Base-by-base conservation (phyloP, 2,797 vertebrate species). In the Girardinus metallicus region DNA sequence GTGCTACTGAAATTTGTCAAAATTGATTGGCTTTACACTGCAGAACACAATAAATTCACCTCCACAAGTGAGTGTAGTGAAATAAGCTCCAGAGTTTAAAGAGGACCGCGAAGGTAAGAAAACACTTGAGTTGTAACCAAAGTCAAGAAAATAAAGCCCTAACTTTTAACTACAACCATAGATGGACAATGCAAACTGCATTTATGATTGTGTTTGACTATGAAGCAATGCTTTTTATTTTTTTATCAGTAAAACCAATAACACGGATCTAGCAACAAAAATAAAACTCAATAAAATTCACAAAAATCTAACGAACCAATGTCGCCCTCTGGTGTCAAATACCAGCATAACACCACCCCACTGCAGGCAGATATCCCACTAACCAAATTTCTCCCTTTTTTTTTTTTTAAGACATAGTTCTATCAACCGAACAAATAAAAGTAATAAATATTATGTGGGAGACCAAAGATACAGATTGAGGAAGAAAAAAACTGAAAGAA, bases 301-400 rank as follows among this genome's bases (percentile, higher is more conserved):
- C 68, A 16, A 57, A 78, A 36, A 18, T 43, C 84, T 51, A 49
- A 77, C 39, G 76, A 78, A 74, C 43, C 53, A 43, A 73, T 93
- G 86, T 60, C 83, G 86, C 92, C 94, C 87, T 89, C 94, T 93
- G 71, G 82, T 92, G 94, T 79, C 74, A 18, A 51, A 73, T 5
- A 79, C 55, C 29, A 71, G 76, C 39, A 93, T 74, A 77, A 72
- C 80, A 82, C 26, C 10, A 34, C 29, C 55, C 44, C 13, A 0
- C 34, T 51, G 74, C 68, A 83, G 46, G 64, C 47, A 18, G 18
- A 18, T 5, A 39, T 23, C 18, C 36, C 62, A 26, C 36, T 26
- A 11, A 39, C 18, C 36, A 21, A 23, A 66, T 66, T 4, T 66
- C 2, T 51, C 16, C 7, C 18, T 23, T 23, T 10, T 23, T 15